These are phyloP conservation scores for Tokudaia tokunoshimensis DNA, from an alignment of 2,797 vertebrate genomes.

Conservation along the genomic window DNA sequence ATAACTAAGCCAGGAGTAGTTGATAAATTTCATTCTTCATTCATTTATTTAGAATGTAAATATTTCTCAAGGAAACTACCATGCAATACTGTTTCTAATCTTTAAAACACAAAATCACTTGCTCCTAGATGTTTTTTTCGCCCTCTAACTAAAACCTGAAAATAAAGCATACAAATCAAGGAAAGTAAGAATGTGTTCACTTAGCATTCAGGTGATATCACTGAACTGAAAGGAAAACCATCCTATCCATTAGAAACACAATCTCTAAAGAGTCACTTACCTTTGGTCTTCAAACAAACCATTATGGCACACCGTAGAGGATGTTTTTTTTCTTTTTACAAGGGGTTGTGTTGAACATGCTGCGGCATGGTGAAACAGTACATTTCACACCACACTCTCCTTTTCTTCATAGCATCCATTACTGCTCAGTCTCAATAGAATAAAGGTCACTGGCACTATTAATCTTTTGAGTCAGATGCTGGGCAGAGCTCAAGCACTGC, in stretches of 20 bases:
- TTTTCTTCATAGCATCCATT: constrained; percentile 44
- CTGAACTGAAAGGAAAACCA: constrained; percentile 44
- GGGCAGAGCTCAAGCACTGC: constrained; percentile 12
- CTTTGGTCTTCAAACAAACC: constrained; percentile 55
- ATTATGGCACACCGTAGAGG: not conserved
- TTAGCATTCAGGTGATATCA: constrained; percentile 57
- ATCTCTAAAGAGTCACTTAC: constrained; percentile 62
- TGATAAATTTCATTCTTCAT: constrained; percentile 58
- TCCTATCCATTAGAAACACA: constrained; percentile 38
- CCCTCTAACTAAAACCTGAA: constrained; percentile 65
- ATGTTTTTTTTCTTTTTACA: constrained; percentile 36
- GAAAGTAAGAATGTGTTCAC: constrained; percentile 37
- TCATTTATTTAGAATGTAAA: constrained; percentile 43
- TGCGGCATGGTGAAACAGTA: not conserved
- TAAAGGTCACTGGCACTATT: not conserved
- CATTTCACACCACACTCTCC: constrained; percentile 41
- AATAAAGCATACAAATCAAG: constrained; percentile 71
- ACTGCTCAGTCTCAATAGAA: not conserved
- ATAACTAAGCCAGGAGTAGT: constrained; percentile 49
- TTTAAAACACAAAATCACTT: constrained; percentile 70
- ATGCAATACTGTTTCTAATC: constrained; percentile 40
- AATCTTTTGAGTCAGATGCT: constrained; percentile 45
- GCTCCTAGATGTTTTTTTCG: constrained; percentile 61
- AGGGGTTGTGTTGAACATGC: not conserved
- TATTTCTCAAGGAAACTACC: constrained; percentile 56